These are phyloP conservation scores for Laticauda laticaudata DNA, from an alignment of 2,113 vertebrate genomes.

Conservation along the genomic window DNA sequence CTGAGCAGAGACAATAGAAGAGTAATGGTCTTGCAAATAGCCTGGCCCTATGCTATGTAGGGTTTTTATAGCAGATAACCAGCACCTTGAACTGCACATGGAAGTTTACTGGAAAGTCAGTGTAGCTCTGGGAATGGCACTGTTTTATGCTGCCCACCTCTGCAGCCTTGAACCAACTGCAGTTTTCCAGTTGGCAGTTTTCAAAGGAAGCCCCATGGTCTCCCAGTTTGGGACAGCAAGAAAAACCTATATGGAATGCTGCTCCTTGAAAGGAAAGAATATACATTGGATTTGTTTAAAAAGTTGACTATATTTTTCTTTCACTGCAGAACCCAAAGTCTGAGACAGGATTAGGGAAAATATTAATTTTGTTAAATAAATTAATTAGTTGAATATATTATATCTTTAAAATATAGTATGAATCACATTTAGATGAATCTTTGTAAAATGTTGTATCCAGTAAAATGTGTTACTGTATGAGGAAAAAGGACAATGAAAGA, in stretches of 20 bases:
- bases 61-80: neutral
- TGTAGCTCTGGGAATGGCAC: neutral
- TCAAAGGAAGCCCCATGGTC: neutral
- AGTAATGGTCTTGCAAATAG: neutral
- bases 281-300: neutral
- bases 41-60: neutral
- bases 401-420: neutral
- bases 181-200: neutral
- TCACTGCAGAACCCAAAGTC: neutral
- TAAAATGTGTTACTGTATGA: neutral
- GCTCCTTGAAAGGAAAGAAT: neutral
- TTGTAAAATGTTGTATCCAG: neutral
- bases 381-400: neutral
- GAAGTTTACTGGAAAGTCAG: neutral
- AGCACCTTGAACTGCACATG: neutral
- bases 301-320: neutral
- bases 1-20: neutral
- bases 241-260: neutral
- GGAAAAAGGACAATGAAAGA: constrained; percentile 13
- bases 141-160: neutral
- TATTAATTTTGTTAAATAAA: neutral
- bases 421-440: neutral
- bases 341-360: neutral
- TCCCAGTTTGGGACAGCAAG: neutral
- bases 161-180: neutral